Evolutionary conservation across 2,888 invertebrate species (phyloP).

Genomic region (Dione vanillae): DNA sequence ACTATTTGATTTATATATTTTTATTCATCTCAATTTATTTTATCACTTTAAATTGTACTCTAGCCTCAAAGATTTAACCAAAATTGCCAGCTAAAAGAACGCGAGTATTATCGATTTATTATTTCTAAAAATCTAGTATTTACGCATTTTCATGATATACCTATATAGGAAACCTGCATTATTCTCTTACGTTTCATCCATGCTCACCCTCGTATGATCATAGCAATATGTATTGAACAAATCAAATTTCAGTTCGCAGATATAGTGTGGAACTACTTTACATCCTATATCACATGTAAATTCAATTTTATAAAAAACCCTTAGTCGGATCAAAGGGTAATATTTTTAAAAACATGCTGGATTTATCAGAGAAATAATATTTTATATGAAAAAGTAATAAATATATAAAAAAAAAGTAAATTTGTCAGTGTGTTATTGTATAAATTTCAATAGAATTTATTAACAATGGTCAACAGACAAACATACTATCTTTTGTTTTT

Average conservation of each 20-base stretch:
- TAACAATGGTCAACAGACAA: not conserved
- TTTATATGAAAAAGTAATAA: not conserved
- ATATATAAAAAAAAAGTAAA: too few relatives aligned
- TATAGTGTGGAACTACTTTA: constrained; percentile 60
- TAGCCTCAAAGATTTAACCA: not conserved
- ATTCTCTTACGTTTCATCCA: not conserved
- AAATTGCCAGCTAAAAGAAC: not conserved
- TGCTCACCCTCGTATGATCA: constrained; percentile 50
- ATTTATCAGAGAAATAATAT: not conserved
- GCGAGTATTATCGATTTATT: not conserved
- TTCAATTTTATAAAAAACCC: constrained; percentile 56
- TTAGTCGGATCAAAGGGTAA: not conserved
- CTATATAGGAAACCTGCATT: not conserved
- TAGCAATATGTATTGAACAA: constrained; percentile 58
- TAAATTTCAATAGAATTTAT: too few relatives aligned
- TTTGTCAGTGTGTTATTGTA: too few relatives aligned
- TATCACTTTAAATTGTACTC: not conserved
- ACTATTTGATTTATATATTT: not conserved
- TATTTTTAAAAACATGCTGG: not conserved
- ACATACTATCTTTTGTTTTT: not conserved
- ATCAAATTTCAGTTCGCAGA: constrained; percentile 64
- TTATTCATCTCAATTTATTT: not conserved
- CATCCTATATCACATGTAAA: constrained; percentile 61
- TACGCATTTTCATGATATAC: too few relatives aligned
- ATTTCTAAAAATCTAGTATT: not conserved